Percentiles rank a stretch among this genome's conserved stretches.
phyloP scores from a whole-genome alignment of 2,888 invertebrate genomes.

The Agrotis clavis region DNA sequence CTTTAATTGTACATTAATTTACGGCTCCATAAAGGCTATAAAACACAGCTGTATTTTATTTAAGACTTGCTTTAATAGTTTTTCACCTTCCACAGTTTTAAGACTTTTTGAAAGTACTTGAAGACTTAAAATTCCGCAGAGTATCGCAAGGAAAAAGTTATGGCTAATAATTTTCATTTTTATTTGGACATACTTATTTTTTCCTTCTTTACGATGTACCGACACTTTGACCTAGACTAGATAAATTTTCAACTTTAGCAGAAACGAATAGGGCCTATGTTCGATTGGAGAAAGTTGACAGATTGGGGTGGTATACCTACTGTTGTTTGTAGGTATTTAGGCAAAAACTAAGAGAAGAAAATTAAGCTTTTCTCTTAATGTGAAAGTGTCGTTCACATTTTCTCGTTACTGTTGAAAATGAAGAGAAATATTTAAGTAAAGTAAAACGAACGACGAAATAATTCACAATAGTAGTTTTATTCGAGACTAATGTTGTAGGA shows the following conservation, averaged over 20 bases:
- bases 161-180: conserved; percentile 36
- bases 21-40: conserved; percentile 39
- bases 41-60: conserved; percentile 55
- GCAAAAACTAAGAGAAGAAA: not conserved
- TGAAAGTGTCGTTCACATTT: conserved; percentile 2
- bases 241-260: no score
- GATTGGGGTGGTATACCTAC: no score
- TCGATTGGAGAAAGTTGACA: no score
- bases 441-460: conserved; percentile 21
- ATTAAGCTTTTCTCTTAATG: conserved; percentile 7
- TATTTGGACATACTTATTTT: conserved; percentile 31
- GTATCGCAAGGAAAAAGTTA: conserved; percentile 37
- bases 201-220: conserved; percentile 16
- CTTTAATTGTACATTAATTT: conserved; percentile 43
- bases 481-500: conserved; percentile 10
- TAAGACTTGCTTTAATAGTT: conserved; percentile 52
- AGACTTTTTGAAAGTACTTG: conserved; percentile 46
- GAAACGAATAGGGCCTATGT: no score
- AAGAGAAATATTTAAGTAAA: conserved; percentile 4
- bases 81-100: conserved; percentile 59
- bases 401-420: not conserved
- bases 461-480: conserved; percentile 16
- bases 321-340: no score
- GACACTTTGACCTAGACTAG: not conserved
- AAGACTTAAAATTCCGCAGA: conserved; percentile 38